Evolutionary conservation across 1,140 invertebrate species (phyloP).

Genomic region (Drosophila guanche): DNA sequence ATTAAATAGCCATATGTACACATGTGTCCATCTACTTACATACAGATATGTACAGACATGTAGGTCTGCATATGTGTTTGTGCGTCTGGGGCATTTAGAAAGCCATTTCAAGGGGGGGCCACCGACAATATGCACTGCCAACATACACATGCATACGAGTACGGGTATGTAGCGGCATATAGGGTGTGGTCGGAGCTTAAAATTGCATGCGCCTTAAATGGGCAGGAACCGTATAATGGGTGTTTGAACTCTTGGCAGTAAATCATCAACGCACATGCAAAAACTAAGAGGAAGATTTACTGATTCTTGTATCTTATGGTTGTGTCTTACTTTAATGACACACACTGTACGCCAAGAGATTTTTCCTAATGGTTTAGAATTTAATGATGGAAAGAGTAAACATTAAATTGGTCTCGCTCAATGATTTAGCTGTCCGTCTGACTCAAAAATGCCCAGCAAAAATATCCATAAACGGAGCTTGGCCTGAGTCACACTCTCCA

Average conservation of each 20-base stretch:
- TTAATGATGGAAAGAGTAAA: conserved; percentile 17
- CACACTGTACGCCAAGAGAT: conserved; percentile 18
- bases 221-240: neutral
- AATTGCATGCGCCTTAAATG: conserved; percentile 17
- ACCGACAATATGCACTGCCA: conserved; percentile 32
- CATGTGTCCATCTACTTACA: conserved; percentile 29
- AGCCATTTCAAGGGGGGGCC: conserved; percentile 72
- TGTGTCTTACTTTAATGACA: neutral
- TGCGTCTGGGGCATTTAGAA: conserved; percentile 61
- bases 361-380: conserved; percentile 1
- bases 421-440: conserved; percentile 37
- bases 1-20: conserved; percentile 72
- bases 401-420: conserved; percentile 46
- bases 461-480: neutral
- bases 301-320: too few relatives aligned
- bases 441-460: conserved; percentile 16
- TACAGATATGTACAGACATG: too few relatives aligned
- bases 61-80: neutral
- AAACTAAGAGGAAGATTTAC: neutral
- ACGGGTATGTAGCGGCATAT: conserved; percentile 15
- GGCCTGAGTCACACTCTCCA: too few relatives aligned
- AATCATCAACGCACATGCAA: too few relatives aligned
- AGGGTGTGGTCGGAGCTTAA: conserved; percentile 30
- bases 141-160: conserved; percentile 10
- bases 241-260: neutral